Percentiles rank a stretch among this genome's conserved stretches.
These are phyloP conservation scores for Pomacea maculata DNA, from an alignment of 1,140 invertebrate species.

Conservation along the genomic window DNA sequence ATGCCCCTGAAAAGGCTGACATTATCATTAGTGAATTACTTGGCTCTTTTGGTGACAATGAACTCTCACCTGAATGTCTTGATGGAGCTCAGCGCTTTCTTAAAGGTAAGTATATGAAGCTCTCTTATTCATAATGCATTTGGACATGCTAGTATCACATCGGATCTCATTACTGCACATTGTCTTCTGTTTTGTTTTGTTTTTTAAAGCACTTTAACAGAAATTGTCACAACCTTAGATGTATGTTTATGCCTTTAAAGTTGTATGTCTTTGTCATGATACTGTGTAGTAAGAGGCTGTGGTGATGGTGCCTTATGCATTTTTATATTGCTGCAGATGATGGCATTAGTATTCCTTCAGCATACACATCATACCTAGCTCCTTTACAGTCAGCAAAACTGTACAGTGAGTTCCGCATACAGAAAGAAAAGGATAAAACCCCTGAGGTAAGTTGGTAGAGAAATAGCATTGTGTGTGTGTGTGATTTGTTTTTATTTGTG, in stretches of 20 bases:
- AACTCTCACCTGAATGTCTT: constrained; percentile 97
- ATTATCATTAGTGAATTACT: constrained; percentile 96
- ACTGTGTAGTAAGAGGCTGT: background rate
- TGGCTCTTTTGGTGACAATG: constrained; percentile 98
- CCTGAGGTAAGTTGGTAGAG: constrained; percentile 51
- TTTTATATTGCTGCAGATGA: constrained; percentile 69
- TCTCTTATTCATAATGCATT: background rate
- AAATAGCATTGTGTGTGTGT: too few relatives aligned
- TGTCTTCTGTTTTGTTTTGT: too few relatives aligned
- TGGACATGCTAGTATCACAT: too few relatives aligned
- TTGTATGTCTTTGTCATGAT: background rate
- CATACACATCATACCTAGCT: constrained; percentile 90
- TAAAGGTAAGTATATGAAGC: constrained; percentile 71
- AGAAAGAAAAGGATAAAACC: constrained; percentile 72
- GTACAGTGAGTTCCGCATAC: constrained; percentile 75
- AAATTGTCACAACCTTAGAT: too few relatives aligned
- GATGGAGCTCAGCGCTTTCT: constrained; percentile 92
- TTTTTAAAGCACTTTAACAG: too few relatives aligned
- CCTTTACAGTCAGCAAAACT: constrained; percentile 85
- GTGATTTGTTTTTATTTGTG: background rate
- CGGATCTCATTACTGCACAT: too few relatives aligned
- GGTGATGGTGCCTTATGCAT: background rate
- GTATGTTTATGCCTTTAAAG: constrained; percentile 10
- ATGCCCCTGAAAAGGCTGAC: constrained; percentile 78
- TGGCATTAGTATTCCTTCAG: constrained; percentile 91